Evolutionary conservation across 1,140 invertebrate species (phyloP).

Genomic region (Teleogryllus occipitalis): DNA sequence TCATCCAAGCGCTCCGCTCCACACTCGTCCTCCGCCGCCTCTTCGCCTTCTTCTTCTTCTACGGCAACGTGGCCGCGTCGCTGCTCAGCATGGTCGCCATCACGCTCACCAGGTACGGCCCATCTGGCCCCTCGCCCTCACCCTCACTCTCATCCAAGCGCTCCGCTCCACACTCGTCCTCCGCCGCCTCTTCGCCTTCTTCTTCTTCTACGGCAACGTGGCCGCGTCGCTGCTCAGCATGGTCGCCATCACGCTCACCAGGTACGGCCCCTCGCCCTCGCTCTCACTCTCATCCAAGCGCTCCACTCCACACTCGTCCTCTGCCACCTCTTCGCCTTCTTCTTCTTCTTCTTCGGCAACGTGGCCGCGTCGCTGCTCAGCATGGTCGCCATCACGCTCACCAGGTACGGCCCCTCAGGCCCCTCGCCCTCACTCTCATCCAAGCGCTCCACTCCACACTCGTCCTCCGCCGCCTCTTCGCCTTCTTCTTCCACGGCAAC

Average conservation of each 20-base stretch:
- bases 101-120: slow-evolving; percentile 74
- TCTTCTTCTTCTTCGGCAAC: slow-evolving; percentile 86
- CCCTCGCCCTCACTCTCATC: no score
- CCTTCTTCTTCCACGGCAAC: slow-evolving; percentile 83
- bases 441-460: no score
- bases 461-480: slow-evolving; percentile 78
- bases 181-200: slow-evolving; percentile 76
- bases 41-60: slow-evolving; percentile 83
- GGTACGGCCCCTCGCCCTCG: slow-evolving; percentile 42
- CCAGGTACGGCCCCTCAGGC: slow-evolving; percentile 72
- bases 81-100: slow-evolving; percentile 83
- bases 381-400: slow-evolving; percentile 83
- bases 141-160: no score
- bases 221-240: slow-evolving; percentile 79
- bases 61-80: slow-evolving; percentile 80
- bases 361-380: slow-evolving; percentile 77
- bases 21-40: slow-evolving; percentile 66
- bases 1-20: no score
- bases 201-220: slow-evolving; percentile 85
- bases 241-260: slow-evolving; percentile 82
- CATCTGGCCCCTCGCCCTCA: no score
- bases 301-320: no score
- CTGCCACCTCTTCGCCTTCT: slow-evolving; percentile 76
- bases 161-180: no score
- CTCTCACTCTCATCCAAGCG: no score